phyloP scores from a whole-genome alignment of 2,797 vertebrate species.

The Tauraco hartlaubi region DNA sequence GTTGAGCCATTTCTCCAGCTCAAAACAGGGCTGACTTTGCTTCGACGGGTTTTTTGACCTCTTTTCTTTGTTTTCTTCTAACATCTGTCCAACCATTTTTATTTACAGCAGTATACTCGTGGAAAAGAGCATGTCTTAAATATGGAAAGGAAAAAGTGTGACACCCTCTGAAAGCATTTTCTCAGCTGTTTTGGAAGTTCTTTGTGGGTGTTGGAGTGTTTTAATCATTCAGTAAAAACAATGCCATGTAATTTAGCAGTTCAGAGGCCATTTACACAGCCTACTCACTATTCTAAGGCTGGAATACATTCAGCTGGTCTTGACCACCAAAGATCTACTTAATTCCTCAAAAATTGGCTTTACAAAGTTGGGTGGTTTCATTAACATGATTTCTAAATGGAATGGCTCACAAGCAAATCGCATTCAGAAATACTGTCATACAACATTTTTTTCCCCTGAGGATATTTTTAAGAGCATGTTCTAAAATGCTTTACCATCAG shows the following conservation, averaged over 20 bases:
- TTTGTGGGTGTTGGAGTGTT: slow-evolving; percentile 65
- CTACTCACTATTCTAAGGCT: slow-evolving; percentile 21
- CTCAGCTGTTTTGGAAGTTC: slow-evolving; percentile 50
- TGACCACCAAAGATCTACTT: neutral
- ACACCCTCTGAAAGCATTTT: slow-evolving; percentile 39
- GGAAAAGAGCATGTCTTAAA: slow-evolving; percentile 29
- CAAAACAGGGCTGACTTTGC: neutral
- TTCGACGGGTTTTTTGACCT: neutral
- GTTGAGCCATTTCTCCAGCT: neutral
- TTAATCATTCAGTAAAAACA: slow-evolving; percentile 67
- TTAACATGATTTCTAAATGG: neutral
- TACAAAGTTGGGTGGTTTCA: neutral
- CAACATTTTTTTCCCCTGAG: neutral
- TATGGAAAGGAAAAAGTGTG: slow-evolving; percentile 64
- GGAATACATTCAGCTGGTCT: slow-evolving; percentile 18
- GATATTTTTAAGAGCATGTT: neutral
- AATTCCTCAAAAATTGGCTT: neutral
- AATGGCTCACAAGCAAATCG: neutral
- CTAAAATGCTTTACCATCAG: neutral
- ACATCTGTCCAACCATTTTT: neutral
- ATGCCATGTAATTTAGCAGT: slow-evolving; percentile 54
- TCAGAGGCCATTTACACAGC: slow-evolving; percentile 32
- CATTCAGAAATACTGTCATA: neutral
- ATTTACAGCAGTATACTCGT: neutral
- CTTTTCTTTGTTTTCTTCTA: neutral